These are phyloP conservation scores for Drymodes brunneopygia DNA, from an alignment of 2,113 vertebrate species.

Conservation along the genomic window DNA sequence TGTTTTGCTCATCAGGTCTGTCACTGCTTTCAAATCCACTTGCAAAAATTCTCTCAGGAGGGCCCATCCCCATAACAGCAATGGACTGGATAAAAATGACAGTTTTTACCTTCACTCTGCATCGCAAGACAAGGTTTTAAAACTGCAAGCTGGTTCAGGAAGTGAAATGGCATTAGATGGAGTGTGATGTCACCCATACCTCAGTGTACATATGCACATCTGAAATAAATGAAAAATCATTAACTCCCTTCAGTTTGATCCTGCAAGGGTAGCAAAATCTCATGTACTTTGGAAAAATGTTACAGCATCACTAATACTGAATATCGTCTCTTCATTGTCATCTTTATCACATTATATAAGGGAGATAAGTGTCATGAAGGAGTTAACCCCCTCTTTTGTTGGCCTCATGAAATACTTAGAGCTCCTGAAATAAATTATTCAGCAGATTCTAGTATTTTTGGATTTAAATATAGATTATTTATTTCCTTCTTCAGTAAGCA, in stretches of 20 bases:
- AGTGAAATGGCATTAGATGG: not conserved
- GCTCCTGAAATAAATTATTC: not conserved
- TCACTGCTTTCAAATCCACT: slow-evolving; percentile 23
- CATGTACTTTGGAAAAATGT: not conserved
- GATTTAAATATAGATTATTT: not conserved
- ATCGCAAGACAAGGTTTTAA: not conserved
- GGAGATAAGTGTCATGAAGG: not conserved
- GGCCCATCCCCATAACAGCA: slow-evolving; percentile 2
- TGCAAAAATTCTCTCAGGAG: not conserved
- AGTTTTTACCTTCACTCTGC: not conserved
- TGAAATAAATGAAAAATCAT: not conserved
- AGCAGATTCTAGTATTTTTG: not conserved
- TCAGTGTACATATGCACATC: not conserved
- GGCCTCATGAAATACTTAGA: not conserved
- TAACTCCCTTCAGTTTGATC: not conserved
- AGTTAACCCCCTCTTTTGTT: not conserved
- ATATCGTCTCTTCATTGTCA: not conserved
- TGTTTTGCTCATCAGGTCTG: slow-evolving; percentile 29
- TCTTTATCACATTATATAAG: not conserved
- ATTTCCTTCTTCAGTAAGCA: not conserved
- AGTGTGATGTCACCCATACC: not conserved
- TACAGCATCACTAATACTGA: not conserved
- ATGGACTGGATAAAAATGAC: slow-evolving; percentile 1
- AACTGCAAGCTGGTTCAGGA: not conserved
- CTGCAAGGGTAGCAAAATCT: not conserved